Evolutionary conservation across 2,797 vertebrate genomes (phyloP).

Genomic region (Enteromius treurensis): DNA sequence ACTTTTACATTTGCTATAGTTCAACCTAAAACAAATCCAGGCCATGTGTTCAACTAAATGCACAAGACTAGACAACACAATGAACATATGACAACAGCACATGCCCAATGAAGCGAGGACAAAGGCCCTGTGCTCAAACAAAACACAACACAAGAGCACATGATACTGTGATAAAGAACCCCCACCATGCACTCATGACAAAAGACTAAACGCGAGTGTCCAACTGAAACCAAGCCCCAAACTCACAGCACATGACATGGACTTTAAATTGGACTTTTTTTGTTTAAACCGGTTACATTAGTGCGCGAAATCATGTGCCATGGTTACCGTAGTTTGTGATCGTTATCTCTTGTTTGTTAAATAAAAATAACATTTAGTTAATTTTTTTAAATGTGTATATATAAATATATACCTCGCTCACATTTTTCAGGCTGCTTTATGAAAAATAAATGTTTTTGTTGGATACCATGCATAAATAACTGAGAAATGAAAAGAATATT

Average conservation of each 20-base stretch:
- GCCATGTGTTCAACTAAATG: background rate
- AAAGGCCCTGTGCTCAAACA: background rate
- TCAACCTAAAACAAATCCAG: background rate
- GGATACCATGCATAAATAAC: background rate
- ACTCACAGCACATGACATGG: background rate
- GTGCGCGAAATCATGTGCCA: too few relatives aligned
- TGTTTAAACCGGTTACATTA: background rate
- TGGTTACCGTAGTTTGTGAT: too few relatives aligned
- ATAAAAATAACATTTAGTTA: too few relatives aligned
- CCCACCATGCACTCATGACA: background rate
- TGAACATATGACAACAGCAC: background rate
- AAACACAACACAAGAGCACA: background rate
- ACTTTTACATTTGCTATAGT: background rate
- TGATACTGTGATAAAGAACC: background rate
- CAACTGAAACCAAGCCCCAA: background rate
- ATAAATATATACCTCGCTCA: background rate
- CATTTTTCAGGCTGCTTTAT: background rate
- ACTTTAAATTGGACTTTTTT: background rate
- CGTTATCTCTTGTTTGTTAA: too few relatives aligned
- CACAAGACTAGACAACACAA: background rate
- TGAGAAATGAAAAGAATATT: background rate
- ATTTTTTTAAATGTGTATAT: too few relatives aligned
- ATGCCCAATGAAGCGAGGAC: background rate
- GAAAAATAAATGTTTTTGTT: background rate
- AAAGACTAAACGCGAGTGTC: background rate